Evolutionary conservation across 2,888 invertebrate species (phyloP).

Genomic region (Hirudinaria manillensis): DNA sequence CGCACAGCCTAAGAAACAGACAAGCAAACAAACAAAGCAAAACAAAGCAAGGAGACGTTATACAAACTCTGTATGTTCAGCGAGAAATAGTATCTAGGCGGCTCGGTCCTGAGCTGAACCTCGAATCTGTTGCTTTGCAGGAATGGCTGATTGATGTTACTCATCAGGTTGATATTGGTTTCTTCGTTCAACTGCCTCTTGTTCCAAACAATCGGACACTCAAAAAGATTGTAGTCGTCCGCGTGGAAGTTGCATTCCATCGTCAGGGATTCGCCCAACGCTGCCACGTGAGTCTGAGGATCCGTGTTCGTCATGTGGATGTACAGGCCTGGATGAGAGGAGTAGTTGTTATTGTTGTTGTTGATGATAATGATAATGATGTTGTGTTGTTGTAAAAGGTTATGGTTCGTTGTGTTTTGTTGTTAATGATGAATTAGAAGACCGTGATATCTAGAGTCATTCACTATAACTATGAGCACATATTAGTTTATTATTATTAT

Average conservation of each 20-base stretch:
- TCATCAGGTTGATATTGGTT: conserved; percentile 17
- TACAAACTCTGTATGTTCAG: conserved; percentile 24
- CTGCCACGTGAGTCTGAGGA: conserved; percentile 33
- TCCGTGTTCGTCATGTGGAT: conserved; percentile 33
- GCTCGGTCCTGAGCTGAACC: background rate
- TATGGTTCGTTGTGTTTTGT: too few relatives aligned
- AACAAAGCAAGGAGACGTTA: background rate
- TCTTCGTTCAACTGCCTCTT: conserved; percentile 34
- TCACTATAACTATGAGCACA: too few relatives aligned
- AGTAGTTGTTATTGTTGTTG: background rate
- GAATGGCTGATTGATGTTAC: conserved; percentile 21
- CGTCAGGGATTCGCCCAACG: conserved; percentile 26
- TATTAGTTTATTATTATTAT: too few relatives aligned
- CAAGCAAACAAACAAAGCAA: background rate
- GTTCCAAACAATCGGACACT: conserved; percentile 36
- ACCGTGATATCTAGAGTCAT: too few relatives aligned
- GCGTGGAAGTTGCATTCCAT: conserved; percentile 37
- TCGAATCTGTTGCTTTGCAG: conserved; percentile 15
- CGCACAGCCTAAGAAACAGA: background rate
- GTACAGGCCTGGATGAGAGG: conserved; percentile 29
- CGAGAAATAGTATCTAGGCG: conserved; percentile 22
- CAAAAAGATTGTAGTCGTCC: conserved; percentile 35
- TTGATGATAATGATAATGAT: too few relatives aligned
- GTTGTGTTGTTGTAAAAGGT: too few relatives aligned
- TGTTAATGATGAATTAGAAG: too few relatives aligned